Evolutionary conservation across 2,113 vertebrate species (phyloP).

Genomic region (Dasyurus viverrinus): DNA sequence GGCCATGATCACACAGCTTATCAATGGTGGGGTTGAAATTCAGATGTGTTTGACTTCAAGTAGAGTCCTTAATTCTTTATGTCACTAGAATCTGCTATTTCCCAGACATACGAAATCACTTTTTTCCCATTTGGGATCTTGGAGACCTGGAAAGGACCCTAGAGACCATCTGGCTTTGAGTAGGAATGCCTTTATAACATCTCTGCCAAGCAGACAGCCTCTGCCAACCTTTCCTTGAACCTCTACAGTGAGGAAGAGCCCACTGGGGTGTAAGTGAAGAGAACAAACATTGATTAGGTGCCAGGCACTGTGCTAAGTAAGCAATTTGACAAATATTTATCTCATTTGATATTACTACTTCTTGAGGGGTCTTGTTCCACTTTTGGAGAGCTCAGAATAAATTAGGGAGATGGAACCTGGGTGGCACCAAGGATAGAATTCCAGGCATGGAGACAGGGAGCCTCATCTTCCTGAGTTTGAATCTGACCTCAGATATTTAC

Average conservation of each 20-base stretch:
- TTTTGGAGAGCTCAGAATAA: not conserved
- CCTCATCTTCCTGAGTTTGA: not conserved
- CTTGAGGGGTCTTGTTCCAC: not conserved
- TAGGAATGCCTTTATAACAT: not conserved
- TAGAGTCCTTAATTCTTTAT: not conserved
- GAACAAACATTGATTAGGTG: not conserved
- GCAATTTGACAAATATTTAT: not conserved
- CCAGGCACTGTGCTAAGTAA: not conserved
- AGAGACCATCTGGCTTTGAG: not conserved
- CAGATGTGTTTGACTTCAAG: not conserved
- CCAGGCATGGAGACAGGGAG: rapidly evolving
- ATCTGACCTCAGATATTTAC: not conserved
- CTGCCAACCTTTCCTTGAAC: not conserved
- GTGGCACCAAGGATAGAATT: not conserved
- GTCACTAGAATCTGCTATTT: not conserved
- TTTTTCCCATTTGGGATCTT: not conserved
- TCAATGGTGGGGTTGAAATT: not conserved
- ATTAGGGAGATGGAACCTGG: not conserved
- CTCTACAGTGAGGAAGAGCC: not conserved
- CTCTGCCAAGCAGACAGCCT: not conserved
- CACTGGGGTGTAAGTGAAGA: not conserved
- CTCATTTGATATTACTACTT: not conserved
- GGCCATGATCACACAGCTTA: not conserved
- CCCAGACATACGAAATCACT: not conserved
- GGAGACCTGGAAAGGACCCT: not conserved